phyloP scores from a whole-genome alignment of 2,888 invertebrate genomes.

The Aethes cnicana region DNA sequence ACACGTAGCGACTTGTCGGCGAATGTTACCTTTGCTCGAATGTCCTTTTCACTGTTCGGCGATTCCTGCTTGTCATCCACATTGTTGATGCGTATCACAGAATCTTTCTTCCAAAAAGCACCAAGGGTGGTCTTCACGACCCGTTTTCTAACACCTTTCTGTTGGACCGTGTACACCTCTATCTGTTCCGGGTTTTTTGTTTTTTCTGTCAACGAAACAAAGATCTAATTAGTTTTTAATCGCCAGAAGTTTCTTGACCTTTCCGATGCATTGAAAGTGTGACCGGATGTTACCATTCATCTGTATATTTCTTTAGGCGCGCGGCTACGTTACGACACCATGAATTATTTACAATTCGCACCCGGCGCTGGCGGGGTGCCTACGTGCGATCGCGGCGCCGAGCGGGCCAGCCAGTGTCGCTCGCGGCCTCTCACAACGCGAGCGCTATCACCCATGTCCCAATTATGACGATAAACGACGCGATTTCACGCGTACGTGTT shows the following conservation, averaged over 20 bases:
- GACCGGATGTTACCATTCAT: slow-evolving; percentile 41
- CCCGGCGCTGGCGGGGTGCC: slow-evolving; percentile 45
- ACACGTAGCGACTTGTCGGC: slow-evolving; percentile 45
- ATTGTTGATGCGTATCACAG: slow-evolving; percentile 87
- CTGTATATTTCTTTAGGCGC: slow-evolving; percentile 45
- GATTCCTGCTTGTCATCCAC: slow-evolving; percentile 87
- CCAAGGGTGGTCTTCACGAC: slow-evolving; percentile 83
- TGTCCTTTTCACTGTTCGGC: slow-evolving; percentile 85
- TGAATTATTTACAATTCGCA: slow-evolving; percentile 64
- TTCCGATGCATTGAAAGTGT: background rate
- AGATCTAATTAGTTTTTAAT: slow-evolving; percentile 15
- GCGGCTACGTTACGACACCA: slow-evolving; percentile 35
- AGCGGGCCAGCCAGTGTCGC: slow-evolving; percentile 52
- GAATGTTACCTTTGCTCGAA: slow-evolving; percentile 84
- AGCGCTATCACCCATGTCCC: slow-evolving; percentile 50
- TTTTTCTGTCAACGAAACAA: slow-evolving; percentile 81
- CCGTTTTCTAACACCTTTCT: slow-evolving; percentile 83
- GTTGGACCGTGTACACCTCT: slow-evolving; percentile 85
- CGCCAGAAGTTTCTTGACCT: slow-evolving; percentile 20
- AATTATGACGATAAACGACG: slow-evolving; percentile 42
- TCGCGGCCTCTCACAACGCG: slow-evolving; percentile 43
- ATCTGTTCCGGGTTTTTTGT: slow-evolving; percentile 88
- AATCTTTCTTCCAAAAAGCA: slow-evolving; percentile 87
- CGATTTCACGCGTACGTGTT: slow-evolving; percentile 34
- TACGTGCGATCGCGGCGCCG: slow-evolving; percentile 51